Evolutionary conservation across 2,797 vertebrate species (phyloP), one percentile per base, ranked within the genome.

Genomic region (Alfaro cultratus): DNA sequence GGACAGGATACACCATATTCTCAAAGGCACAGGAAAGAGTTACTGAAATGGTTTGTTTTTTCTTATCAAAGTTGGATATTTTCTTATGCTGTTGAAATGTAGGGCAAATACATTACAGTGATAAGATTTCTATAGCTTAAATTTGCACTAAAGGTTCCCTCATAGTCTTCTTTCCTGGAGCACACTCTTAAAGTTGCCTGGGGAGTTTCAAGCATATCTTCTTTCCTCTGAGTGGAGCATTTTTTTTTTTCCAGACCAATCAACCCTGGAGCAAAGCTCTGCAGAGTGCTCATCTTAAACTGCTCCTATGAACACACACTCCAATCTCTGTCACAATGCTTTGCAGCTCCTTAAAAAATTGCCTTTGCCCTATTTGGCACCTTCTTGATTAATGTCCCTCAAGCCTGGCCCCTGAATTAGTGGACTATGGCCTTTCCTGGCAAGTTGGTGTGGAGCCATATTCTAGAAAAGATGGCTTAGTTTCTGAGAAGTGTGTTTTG

Each of bases 331-430:
- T 43, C 68, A 71, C 68, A 71, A 45, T 71, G 68, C 41, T 71
- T 45, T 71, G 41, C 68, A 71, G 68, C 41, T 71, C 41, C 15
- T 45, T 29, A 71, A 71, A 57, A 71, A 39, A 71, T 29, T 29
- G 68, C 41, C 68, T 45, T 45, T 71, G 26, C 41, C 68, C 68
- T 71, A 45, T 71, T 45, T 71, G 68, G 68, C 41, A 71, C 41
- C 68, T 71, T 71, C 68, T 71, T 71, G 68, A 71, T 71, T 71
- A 45, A 45, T 45, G 41, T 71, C 41, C 41, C 41, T 29, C 41
- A n/a, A 45, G 5, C 68, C 68, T 43, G 36, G 67, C 39, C 67
- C 26, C 67, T 70, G 39, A 70, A 70, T 41, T 26, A 70, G 39
- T 70, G 39, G 67, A 39, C 67, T n/a, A 12, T 43, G 67, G 39